Evolutionary conservation across 2,113 vertebrate genomes (phyloP).

Genomic region (Pagrus major): DNA sequence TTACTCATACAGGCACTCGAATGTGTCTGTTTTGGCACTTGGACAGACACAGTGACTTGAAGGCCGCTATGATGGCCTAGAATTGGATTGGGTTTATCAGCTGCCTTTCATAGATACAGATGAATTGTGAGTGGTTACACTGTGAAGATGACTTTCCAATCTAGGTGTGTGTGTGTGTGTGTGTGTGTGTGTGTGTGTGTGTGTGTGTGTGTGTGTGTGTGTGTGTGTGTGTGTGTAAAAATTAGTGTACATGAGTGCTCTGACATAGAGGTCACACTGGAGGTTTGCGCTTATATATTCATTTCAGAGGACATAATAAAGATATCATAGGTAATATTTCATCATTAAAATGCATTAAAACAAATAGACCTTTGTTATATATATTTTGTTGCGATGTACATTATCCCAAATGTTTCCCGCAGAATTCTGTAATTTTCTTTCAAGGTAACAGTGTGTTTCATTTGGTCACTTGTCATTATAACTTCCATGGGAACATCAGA

Average conservation of each 20-base stretch:
- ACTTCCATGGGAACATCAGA: no score
- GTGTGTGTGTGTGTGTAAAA: background rate
- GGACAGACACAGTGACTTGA: background rate
- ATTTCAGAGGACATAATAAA: no score
- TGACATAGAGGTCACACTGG: background rate
- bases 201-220: background rate
- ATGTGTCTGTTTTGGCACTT: slow-evolving; percentile 10
- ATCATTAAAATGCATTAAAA: no score
- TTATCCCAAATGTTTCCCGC: no score
- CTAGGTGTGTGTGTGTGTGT: background rate
- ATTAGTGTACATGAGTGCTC: background rate
- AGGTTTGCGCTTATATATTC: background rate
- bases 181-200: background rate
- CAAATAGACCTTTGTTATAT: no score
- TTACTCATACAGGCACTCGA: slow-evolving; percentile 6
- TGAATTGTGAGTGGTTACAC: background rate
- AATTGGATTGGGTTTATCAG: background rate
- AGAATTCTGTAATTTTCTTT: no score
- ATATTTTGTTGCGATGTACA: no score
- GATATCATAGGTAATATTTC: no score
- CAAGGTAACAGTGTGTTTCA: no score
- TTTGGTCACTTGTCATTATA: no score
- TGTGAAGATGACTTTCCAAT: background rate
- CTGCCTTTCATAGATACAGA: background rate
- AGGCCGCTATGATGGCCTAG: background rate